Evolutionary conservation across 2,113 vertebrate species (phyloP), one percentile per base, ranked within the genome.

Genomic region (Brachypteracias leptosomus): DNA sequence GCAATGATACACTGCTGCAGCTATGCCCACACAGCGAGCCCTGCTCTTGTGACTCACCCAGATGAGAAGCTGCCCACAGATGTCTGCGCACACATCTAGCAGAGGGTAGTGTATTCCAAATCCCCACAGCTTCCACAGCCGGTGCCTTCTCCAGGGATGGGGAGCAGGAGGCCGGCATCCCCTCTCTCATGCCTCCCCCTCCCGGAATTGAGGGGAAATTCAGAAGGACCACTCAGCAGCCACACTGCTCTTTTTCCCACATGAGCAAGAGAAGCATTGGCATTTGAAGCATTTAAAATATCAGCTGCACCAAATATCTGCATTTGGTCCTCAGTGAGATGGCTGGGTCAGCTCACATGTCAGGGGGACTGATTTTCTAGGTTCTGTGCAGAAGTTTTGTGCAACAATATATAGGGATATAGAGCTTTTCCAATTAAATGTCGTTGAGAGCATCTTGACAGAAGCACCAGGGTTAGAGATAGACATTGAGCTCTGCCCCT

Each of bases 211-310:
- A 67, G 52, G 38, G 35, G 55, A 78, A 94, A 74, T 89, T 94
- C 84, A 86, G 63, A 55, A 63, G 28, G 18, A n/a, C 46, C n/a
- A 1, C n/a, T 71, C 9, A 0, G 44, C 46, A 73, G 24, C 40
- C 4, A 0, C 2, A 0, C 5, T 10, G 21, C 1, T 44, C 11
- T 29, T 49, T 82, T 63, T 25, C 52, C 10, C 5, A 4, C 4
- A 0, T 0, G 1, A 49, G 25, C 12, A 28, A 10, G 19, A 33
- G 8, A 33, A 57, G 5, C 2, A 1, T 17, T 44, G 40, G 31
- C 2, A 6, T 33, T 58, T 54, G 46, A 46, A 26, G 11, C 1
- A 0, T 78, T 88, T n/a, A 6, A 70, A 81, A n/a, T 14, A 14
- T 9, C n/a, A 47, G 3, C 10, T 10, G 5, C 12, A 8, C 3